Evolutionary conservation across 2,113 vertebrate species (phyloP).

Genomic region (Dermatemys mawii): DNA sequence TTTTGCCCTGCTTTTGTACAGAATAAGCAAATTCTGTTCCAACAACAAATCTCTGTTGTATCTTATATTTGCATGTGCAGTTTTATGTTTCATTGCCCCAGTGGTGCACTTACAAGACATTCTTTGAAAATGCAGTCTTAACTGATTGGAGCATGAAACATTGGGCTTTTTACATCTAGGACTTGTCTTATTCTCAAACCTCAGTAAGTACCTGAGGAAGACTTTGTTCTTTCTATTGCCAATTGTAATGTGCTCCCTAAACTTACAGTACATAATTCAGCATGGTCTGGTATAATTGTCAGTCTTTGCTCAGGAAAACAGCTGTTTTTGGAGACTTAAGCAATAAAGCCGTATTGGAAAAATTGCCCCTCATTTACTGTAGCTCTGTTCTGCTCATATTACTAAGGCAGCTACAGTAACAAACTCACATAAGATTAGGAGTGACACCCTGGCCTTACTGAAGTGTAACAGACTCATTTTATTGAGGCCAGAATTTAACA

Average conservation of each 20-base stretch:
- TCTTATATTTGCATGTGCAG: constrained; percentile 68
- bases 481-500: not conserved
- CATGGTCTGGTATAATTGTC: constrained; percentile 39
- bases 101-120: constrained; percentile 65
- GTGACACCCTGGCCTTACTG: constrained; percentile 23
- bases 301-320: constrained; percentile 60
- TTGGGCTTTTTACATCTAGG: constrained; percentile 63
- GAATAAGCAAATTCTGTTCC: constrained; percentile 5
- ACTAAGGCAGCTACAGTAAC: constrained; percentile 22
- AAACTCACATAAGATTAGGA: constrained; percentile 27
- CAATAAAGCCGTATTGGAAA: constrained; percentile 42
- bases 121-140: constrained; percentile 55
- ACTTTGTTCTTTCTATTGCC: constrained; percentile 6
- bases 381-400: constrained; percentile 29
- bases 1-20: not conserved
- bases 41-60: not conserved
- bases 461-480: not conserved
- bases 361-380: constrained; percentile 14
- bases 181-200: constrained; percentile 49
- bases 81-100: constrained; percentile 74
- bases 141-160: constrained; percentile 58
- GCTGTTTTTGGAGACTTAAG: constrained; percentile 52
- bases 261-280: constrained; percentile 59
- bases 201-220: constrained; percentile 41
- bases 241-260: constrained; percentile 42